Evolutionary conservation across 2,797 vertebrate genomes (phyloP).

Genomic region (Euthynnus affinis): DNA sequence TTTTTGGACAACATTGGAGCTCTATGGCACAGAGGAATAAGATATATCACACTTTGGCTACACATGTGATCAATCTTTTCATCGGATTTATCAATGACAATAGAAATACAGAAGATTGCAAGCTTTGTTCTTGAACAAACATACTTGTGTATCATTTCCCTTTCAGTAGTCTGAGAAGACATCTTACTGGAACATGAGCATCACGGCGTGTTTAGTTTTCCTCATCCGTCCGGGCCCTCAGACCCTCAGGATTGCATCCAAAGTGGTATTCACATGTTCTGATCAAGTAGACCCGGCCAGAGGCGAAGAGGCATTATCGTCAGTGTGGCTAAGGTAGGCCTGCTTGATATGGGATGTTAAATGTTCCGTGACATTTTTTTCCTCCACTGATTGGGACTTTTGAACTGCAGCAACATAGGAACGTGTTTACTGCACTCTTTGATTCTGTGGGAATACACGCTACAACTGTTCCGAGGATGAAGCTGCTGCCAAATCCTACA

Average conservation of each 20-base stretch:
- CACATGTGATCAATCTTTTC: not conserved
- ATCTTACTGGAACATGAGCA: conserved; percentile 20
- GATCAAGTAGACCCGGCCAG: conserved; percentile 28
- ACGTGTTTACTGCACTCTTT: conserved; percentile 35
- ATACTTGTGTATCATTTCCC: conserved; percentile 16
- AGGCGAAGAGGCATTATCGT: conserved; percentile 16
- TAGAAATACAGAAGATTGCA: not conserved
- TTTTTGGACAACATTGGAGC: not conserved
- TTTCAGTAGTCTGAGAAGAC: conserved; percentile 82
- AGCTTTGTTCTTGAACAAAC: not conserved
- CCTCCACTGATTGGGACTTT: conserved; percentile 36
- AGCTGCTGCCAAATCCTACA: conserved; percentile 43
- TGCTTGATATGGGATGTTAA: conserved; percentile 36
- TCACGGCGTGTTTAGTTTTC: conserved; percentile 21
- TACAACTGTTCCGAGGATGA: conserved; percentile 47
- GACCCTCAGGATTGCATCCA: conserved; percentile 51
- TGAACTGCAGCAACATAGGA: conserved; percentile 37
- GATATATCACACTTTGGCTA: not conserved
- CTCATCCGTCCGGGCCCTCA: conserved; percentile 34
- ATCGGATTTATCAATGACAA: not conserved
- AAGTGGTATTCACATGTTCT: conserved; percentile 38
- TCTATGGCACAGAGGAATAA: not conserved
- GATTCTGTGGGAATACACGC: conserved; percentile 42
- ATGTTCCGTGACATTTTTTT: conserved; percentile 29
- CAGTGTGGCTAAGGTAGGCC: conserved; percentile 43